Base-by-base conservation (phyloP, 2,888 invertebrate genomes). In the Bedellia somnulentella region DNA sequence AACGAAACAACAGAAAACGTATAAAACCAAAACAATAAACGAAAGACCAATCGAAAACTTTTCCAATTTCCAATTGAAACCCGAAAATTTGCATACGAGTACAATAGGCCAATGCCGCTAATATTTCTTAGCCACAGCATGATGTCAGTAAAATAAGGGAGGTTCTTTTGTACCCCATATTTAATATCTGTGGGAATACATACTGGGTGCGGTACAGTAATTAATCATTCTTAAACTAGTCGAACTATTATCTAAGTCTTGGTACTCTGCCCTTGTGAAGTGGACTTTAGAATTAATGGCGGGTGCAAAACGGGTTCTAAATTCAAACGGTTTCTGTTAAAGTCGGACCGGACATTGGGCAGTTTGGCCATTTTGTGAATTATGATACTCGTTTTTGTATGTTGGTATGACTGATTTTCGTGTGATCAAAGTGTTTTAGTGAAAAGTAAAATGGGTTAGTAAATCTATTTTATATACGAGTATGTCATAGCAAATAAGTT, bases 141-240 rank as follows among this genome's bases (percentile, higher is more conserved):
- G 73, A 60, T 59, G 54, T 62, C 64, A 47, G 36, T 11, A 42
- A 45, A 49, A 54, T 51, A 51, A 49, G 49, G 60, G 71, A 67
- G 58, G 56, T 55, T 49, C 34, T 52, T 56, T 45, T 59, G 71
- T 68, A 68, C 54, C 61, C 44, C 45, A 52, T 46, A 53, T 71
- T 66, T 75, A 75, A 75, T 75, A 75, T 75, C 71, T 73, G 75
- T 75, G 75, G 75, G 75, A 75, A 75, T 71, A 71, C 73, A 68
- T 66, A 60, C 67, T 68, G 62, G 63, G 55, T 70, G 66, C 68
- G 68, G 68, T 68, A 70, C 49, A 61, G 64, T 63, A 66, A 75
- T 75, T 73, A 73, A 75, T 75, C 75, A 75, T 73, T 71, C 71
- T 73, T 73, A 71, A 75, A 73, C 68, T 59, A 70, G 70, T 59